A percentile compares a stretch with the other conserved stretches of the same genome.
phyloP scores from a whole-genome alignment of 2,888 invertebrate genomes.

The Stramonita haemastoma region DNA sequence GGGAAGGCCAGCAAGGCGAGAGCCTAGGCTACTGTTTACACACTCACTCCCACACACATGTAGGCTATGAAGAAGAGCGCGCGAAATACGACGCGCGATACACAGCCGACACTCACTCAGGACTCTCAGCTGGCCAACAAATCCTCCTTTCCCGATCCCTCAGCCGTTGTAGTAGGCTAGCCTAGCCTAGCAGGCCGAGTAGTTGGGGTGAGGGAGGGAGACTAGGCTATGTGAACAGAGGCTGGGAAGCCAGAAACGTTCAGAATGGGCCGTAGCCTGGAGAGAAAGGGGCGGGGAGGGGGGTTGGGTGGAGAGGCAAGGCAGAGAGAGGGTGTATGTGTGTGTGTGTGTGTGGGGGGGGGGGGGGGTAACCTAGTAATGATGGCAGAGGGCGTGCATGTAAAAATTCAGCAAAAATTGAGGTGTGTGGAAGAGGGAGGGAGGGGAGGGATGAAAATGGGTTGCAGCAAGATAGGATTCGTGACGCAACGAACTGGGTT shows the following conservation, averaged over 20 bases:
- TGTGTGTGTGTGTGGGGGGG: background rate
- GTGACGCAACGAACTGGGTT: background rate
- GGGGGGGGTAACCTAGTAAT: background rate
- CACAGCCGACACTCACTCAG: background rate
- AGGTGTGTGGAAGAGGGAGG: background rate
- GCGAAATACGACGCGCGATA: conserved; percentile 19
- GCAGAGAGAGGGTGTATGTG: too few relatives aligned
- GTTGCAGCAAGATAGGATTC: background rate
- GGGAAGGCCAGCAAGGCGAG: background rate
- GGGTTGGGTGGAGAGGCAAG: background rate
- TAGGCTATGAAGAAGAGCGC: background rate
- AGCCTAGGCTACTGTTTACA: background rate
- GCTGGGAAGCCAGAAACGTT: too few relatives aligned
- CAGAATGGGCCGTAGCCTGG: background rate
- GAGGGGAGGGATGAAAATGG: background rate
- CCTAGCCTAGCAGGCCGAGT: too few relatives aligned
- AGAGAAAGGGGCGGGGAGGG: background rate
- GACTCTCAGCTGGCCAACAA: background rate
- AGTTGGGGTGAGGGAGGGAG: background rate
- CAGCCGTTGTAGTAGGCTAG: background rate
- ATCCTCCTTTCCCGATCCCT: background rate
- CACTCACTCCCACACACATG: background rate
- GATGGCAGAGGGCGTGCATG: background rate
- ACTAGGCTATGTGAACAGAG: background rate
- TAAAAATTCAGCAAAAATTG: background rate